Evolutionary conservation across 2,113 vertebrate genomes (phyloP).

Genomic region (Rattus rattus): DNA sequence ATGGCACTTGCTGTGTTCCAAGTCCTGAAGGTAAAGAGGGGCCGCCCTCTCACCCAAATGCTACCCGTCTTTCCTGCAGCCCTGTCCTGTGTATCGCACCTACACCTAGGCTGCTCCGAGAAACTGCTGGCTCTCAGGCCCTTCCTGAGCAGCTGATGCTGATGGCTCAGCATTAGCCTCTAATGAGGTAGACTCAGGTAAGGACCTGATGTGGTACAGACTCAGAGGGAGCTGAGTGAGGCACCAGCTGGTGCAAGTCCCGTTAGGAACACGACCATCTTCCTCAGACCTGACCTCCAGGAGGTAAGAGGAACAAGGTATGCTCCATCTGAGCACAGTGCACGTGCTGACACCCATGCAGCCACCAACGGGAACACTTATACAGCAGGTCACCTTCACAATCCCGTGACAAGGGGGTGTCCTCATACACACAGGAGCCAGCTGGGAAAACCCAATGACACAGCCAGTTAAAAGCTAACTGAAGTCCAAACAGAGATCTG

Average conservation of each 20-base stretch:
- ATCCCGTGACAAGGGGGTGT: neutral
- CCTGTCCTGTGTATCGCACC: neutral
- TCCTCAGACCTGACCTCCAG: neutral
- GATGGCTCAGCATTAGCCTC: neutral
- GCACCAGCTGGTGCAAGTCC: neutral
- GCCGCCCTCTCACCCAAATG: fast-evolving
- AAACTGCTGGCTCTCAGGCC: fast-evolving
- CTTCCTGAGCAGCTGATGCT: neutral
- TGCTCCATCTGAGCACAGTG: fast-evolving
- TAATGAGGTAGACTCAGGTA: neutral
- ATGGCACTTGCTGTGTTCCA: fast-evolving
- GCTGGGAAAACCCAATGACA: neutral
- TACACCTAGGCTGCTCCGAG: neutral
- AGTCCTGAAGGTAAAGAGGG: neutral
- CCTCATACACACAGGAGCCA: neutral
- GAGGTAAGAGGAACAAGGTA: fast-evolving
- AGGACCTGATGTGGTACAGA: neutral
- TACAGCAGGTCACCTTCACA: neutral
- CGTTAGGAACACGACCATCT: neutral
- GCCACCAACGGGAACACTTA: neutral
- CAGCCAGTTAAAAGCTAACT: neutral
- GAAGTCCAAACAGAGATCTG: neutral
- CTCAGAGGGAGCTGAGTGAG: neutral
- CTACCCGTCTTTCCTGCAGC: fast-evolving
- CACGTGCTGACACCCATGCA: fast-evolving